These are phyloP conservation scores for Montipora sp. DNA, from an alignment of 64 coral and sea anemone species.

Conservation along the genomic window DNA sequence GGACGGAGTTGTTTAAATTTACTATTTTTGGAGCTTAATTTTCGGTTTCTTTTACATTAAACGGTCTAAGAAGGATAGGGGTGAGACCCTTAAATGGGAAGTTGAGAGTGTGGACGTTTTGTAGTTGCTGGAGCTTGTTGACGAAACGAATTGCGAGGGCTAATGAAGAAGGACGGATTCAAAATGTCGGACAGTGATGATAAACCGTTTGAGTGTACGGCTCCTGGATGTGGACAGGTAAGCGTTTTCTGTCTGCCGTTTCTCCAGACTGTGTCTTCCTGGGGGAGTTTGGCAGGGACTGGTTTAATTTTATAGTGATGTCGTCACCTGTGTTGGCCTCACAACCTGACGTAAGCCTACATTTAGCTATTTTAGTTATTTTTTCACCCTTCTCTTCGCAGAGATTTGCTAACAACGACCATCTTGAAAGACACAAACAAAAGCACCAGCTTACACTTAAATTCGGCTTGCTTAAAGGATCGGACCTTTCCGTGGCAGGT, in stretches of 20 bases:
- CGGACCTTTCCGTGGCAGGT: constrained; percentile 76
- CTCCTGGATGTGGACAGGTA: constrained; percentile 94
- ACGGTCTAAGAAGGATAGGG: not conserved
- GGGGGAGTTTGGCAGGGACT: constrained; percentile 73
- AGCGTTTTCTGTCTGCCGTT: constrained; percentile 62
- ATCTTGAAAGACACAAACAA: constrained; percentile 93
- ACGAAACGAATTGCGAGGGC: constrained; percentile 20
- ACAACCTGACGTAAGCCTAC: constrained; percentile 92
- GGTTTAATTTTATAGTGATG: constrained; percentile 96
- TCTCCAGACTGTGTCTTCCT: constrained; percentile 60
- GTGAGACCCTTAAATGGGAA: constrained; percentile 1
- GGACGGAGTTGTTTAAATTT: constrained; percentile 65
- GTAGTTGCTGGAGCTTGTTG: constrained; percentile 1
- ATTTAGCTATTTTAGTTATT: constrained; percentile 64
- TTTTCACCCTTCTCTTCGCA: constrained; percentile 65
- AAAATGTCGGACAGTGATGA: constrained; percentile 89
- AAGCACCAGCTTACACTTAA: constrained; percentile 92
- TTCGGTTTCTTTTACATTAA: constrained; percentile 55
- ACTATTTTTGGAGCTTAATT: constrained; percentile 73
- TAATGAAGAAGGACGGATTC: constrained; percentile 61
- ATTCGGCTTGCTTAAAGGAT: constrained; percentile 70
- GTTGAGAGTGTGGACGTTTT: constrained; percentile 18
- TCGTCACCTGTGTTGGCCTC: constrained; percentile 79
- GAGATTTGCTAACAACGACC: constrained; percentile 98
- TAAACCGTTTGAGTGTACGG: constrained; percentile 92